A percentile compares a stretch with the other conserved stretches of the same genome.
phyloP scores from a whole-genome alignment of 2,888 invertebrate species.

The Plutella xylostella region DNA sequence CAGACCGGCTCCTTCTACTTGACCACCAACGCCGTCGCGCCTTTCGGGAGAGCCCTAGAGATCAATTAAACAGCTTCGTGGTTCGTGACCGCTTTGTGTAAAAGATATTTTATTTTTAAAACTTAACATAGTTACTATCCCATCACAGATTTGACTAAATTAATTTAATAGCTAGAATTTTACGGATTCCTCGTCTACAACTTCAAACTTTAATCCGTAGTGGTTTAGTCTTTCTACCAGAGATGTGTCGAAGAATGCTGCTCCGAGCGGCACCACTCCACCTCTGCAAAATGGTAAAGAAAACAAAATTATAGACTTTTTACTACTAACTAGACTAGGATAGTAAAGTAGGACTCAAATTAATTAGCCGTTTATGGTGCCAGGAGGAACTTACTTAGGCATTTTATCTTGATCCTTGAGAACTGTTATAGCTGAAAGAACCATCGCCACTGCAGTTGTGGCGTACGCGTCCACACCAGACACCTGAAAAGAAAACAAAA shows the following conservation, averaged over 20 bases:
- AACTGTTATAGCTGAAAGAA: conserved; percentile 3
- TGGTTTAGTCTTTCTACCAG: background rate
- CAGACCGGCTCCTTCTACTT: conserved; percentile 70
- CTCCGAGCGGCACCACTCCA: conserved; percentile 3
- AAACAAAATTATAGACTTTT: no score
- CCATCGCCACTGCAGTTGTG: conserved; percentile 1
- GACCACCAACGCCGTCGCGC: conserved; percentile 61
- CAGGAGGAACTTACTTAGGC: background rate
- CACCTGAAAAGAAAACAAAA: conserved; percentile 2
- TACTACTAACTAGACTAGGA: no score
- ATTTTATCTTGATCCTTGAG: background rate
- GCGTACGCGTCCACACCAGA: conserved; percentile 1
- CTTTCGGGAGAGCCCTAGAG: conserved; percentile 43
- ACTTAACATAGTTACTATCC: no score
- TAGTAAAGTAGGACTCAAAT: no score
- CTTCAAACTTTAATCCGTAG: conserved; percentile 3
- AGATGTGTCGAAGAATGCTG: conserved; percentile 4
- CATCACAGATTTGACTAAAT: no score
- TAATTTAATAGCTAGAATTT: no score
- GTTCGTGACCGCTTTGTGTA: no score
- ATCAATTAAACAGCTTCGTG: background rate
- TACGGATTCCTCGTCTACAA: no score
- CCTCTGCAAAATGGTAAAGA: conserved; percentile 1
- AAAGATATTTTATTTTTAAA: no score
- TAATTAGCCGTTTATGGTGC: background rate